These are phyloP conservation scores for Diplogasteroides magnus DNA, from an alignment of 1,140 invertebrate species.

Conservation along the genomic window DNA sequence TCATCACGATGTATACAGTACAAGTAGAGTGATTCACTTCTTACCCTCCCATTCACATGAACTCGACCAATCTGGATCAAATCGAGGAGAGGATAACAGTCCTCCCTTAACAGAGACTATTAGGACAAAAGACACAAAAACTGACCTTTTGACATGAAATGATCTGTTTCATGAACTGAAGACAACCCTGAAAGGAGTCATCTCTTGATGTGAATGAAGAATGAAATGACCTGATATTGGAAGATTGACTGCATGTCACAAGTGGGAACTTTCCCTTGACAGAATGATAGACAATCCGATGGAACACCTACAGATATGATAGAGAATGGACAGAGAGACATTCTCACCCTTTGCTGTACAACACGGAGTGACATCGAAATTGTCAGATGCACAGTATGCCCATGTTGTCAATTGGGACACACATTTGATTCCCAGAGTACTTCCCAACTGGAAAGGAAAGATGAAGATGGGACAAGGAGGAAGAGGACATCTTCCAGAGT, in stretches of 20 bases:
- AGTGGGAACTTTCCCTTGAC: slow-evolving; percentile 50
- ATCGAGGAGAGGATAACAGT: slow-evolving; percentile 34
- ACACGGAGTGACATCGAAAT: slow-evolving; percentile 47
- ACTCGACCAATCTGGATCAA: slow-evolving; percentile 44
- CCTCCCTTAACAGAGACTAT: no score
- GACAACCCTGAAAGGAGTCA: neutral
- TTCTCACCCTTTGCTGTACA: slow-evolving; percentile 41
- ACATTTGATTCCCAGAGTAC: slow-evolving; percentile 46
- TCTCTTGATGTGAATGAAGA: neutral
- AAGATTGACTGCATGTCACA: slow-evolving; percentile 50
- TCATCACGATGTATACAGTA: no score
- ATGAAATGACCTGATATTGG: slow-evolving; percentile 47
- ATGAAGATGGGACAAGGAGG: slow-evolving; percentile 1
- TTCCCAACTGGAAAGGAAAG: slow-evolving; percentile 36
- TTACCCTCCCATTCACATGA: slow-evolving; percentile 47
- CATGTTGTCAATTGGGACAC: slow-evolving; percentile 51
- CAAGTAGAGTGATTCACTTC: no score
- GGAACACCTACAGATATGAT: slow-evolving; percentile 35
- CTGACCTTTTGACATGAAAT: slow-evolving; percentile 44
- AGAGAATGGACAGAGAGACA: slow-evolving; percentile 13
- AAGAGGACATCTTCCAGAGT: slow-evolving; percentile 43
- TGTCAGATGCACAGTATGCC: slow-evolving; percentile 50
- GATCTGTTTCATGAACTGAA: slow-evolving; percentile 41
- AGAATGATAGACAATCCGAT: slow-evolving; percentile 47
- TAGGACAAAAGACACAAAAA: no score